These are phyloP conservation scores for Synanthedon vespiformis DNA, from an alignment of 2,888 invertebrate genomes.

Conservation along the genomic window DNA sequence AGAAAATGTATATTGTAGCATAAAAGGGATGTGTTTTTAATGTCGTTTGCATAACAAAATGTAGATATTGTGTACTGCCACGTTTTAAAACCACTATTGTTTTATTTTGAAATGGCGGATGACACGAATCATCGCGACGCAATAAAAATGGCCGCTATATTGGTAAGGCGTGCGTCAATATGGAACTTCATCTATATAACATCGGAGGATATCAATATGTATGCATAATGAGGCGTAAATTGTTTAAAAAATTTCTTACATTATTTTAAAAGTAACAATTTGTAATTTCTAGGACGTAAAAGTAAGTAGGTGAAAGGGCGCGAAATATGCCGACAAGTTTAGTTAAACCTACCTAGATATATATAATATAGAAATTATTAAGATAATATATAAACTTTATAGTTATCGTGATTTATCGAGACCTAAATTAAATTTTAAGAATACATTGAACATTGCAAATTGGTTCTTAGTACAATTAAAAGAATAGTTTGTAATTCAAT, in stretches of 20 bases:
- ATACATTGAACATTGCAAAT: neutral
- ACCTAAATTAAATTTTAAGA: neutral
- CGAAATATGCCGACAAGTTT: constrained; percentile 39
- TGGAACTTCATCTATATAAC: constrained; percentile 22
- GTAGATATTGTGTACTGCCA: constrained; percentile 36
- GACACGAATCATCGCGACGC: constrained; percentile 69
- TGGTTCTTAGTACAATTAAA: neutral
- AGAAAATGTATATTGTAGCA: constrained; percentile 33
- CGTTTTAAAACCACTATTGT: constrained; percentile 32
- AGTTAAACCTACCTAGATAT: neutral
- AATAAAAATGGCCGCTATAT: constrained; percentile 69
- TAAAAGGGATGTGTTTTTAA: constrained; percentile 41
- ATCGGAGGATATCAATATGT: neutral
- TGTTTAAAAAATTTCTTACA: neutral
- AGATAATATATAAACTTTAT: too few relatives aligned
- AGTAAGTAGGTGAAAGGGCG: constrained; percentile 58
- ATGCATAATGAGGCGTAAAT: neutral
- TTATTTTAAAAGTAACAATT: neutral
- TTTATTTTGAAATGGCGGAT: constrained; percentile 66
- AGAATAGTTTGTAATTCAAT: neutral
- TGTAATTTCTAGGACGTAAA: neutral
- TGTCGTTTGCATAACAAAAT: constrained; percentile 26
- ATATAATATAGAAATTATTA: neutral
- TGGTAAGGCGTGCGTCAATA: constrained; percentile 69
- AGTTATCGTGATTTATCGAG: too few relatives aligned